Base-by-base conservation (phyloP, 2,113 vertebrate species). In the Etia nguti region DNA sequence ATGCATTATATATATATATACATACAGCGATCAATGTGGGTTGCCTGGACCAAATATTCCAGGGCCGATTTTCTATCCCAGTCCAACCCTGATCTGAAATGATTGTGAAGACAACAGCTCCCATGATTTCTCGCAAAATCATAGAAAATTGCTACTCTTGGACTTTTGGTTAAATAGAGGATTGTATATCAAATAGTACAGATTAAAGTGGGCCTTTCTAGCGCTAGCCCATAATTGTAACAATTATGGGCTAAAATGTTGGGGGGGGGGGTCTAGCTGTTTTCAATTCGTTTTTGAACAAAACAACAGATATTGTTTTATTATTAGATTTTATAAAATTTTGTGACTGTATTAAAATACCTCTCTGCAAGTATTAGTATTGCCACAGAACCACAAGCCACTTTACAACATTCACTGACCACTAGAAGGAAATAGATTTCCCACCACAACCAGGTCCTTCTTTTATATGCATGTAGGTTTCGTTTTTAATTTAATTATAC, bases 261-360 rank as follows among this genome's bases (percentile, higher is more conserved):
- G 18, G 3, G 0, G 0, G 24, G 36, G 18, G 3, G 0, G 0
- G 24, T 73, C 26, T 16, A 6, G 22, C 68, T 73, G 38, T 18
- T 73, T 73, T 73, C 5, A 46, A 46, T 26, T n/a, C 15, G 36
- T 24, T 6, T 3, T 24, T 43, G 38, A 70, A 6, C 38, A 24
- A 70, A 43, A 70, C 36, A 43, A 70, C n/a, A 43, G 12, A 16
- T 73, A 8, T 46, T 46, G 41, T 18, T 73, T 73, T 22, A 26
- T 46, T 73, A 8, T 46, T 29, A 18, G 68, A 18, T 29, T 73
- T 48, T 18, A 10, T 26, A 11, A 10, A 46, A 15, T 5, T 3
- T 29, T 11, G 10, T 26, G 26, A 73, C 41, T 73, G 3, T 29
- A 48, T 43, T 70, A 70, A 70, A 26, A 6, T 6, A 70, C 65